Base-by-base conservation (phyloP, 2,797 vertebrate genomes). In the Diglossa cyanea region DNA sequence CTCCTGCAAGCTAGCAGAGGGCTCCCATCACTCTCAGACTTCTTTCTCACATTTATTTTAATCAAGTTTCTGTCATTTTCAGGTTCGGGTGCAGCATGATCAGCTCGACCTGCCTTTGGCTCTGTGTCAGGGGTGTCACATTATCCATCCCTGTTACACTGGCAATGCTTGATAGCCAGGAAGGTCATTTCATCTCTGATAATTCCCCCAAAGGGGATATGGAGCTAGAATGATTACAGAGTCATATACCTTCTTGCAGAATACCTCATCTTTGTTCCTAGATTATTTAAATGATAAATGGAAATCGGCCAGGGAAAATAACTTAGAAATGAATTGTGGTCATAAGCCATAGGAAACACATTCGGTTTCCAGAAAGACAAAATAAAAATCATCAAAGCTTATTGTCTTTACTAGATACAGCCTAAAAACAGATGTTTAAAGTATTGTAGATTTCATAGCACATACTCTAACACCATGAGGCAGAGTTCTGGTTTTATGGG, bases 221-320 rank as follows among this genome's bases (percentile, higher is more conserved):
- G 76, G 97, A 96, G 86, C 66, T 58, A 96, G 91, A 97, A 93
- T 96, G 94, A 96, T 96, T 90, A 94, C 24, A 23, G 89, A 90
- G 57, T 73, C 95, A 94, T 76, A 90, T 61, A 86, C 57, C 75
- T 94, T 84, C 79, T 94, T 89, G 47, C 75, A 86, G 80, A 96
- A 71, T 86, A 95, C 86, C 96, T 96, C 95, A 90, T 95, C 79
- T 96, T 86, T 95, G 83, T 94, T 95, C 82, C 90, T 94, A 92
- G 61, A 97, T 96, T 97, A 97, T 92, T 91, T 95, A 93, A 97
- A 97, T 94, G 82, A 95, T 83, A 96, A 94, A 95, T 95, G 80
- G 85, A 96, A 97, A 96, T 54, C 62, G 61, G 88, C 74, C 83
- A 92, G 75, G 73, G 76, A 94, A 96, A 96, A 95, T 94, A 75